Evolutionary conservation across 2,888 invertebrate species (phyloP), one percentile per base, ranked within the genome.

Genomic region (Melanargia galathea): DNA sequence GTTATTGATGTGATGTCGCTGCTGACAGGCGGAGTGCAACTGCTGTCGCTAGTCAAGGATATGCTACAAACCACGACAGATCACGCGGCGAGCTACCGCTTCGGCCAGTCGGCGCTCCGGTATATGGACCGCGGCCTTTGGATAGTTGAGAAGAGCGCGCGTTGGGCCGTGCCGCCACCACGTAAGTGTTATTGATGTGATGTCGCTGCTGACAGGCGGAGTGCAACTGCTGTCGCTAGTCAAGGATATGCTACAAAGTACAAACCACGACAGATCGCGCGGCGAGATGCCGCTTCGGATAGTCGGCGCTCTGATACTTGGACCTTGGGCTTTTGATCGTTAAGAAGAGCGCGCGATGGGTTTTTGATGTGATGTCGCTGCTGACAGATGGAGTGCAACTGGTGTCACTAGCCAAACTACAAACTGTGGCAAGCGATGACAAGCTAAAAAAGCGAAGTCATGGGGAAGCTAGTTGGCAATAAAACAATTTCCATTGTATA

Each of bases 271-370:
- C 83, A 40, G 91, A 92, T 70, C 78, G 81, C 22, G 83, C 77
- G 16, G 88, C 85, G 18, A 87, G 91, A 75, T 89, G 87, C 74
- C 79, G 82, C 1, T 18, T 92, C 1, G 93, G 93, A 0, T 93
- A 93, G 75, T 76, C 81, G 0, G 73, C 82, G 33, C 76, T 93
- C 33, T 80, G 87, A 63, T 74, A 89, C 26, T 46, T 86, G 4
- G 93, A 93, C 72, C 86, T 88, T 8, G 81, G 83, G 26, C 80
- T 93, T 0, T 92, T 92, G 92, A 82, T 92, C 13, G 73, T 93
- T 0, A 93, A 93, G 75, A 93, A 93, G 71, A 89, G 92, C 30
- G 89, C 92, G 0, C 84, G 92, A 62, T 93, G 93, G 93, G 92
- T 13, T 16, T 7, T 13, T 26, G 7, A 1, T 2, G 35, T n/a